A percentile compares a stretch with the other conserved stretches of the same genome.
phyloP scores from a whole-genome alignment of 2,113 vertebrate species.

The crab-eating macaque (Macaca fascicularis) region T2T-MFA8v1.1 NC_088376.1:97125501-97126000 shows the following conservation, averaged over 20 bases:
- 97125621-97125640: not conserved
- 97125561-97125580: not conserved
- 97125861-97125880: not conserved
- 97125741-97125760: not conserved
- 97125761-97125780: not conserved
- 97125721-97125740: not conserved
- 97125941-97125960: not conserved
- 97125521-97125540: conserved; percentile 25
- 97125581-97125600: conserved; percentile 7
- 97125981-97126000: not conserved
- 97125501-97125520: not conserved
- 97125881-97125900: not conserved
- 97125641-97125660: not conserved
- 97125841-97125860: not conserved
- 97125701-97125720: conserved; percentile 35
- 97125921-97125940: conserved; percentile 17
- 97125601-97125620: conserved; percentile 10
- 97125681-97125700: not conserved
- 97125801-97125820: not conserved
- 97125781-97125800: not conserved
- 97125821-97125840: not conserved
- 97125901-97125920: conserved; percentile 32
- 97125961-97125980: not conserved
- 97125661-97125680: conserved; percentile 8
- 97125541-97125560: not conserved